These are phyloP conservation scores for Pecten maximus DNA, from an alignment of 2,888 invertebrate genomes.

Conservation along the genomic window DNA sequence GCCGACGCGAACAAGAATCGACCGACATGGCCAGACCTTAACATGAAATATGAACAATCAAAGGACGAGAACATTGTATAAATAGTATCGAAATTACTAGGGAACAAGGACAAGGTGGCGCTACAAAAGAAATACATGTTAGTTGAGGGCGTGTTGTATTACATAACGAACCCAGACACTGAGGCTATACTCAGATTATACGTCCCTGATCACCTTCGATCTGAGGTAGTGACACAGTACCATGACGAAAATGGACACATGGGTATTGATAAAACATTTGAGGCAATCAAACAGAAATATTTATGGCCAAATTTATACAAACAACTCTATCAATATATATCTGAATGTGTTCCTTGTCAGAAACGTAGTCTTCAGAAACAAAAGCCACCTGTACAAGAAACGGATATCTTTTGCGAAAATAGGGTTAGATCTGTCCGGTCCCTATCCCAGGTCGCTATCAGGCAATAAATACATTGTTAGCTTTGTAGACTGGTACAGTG, in stretches of 20 bases:
- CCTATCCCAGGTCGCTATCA: too few relatives aligned
- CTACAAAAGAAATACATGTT: conserved; percentile 17
- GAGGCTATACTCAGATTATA: conserved; percentile 18
- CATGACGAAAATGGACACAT: conserved; percentile 43
- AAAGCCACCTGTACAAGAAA: conserved; percentile 1
- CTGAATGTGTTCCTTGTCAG: not conserved
- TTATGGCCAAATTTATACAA: conserved; percentile 38
- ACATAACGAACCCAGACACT: conserved; percentile 33
- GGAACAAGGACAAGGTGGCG: too few relatives aligned
- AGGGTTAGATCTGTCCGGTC: too few relatives aligned
- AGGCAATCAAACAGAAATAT: not conserved
- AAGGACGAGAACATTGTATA: not conserved
- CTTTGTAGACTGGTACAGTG: too few relatives aligned
- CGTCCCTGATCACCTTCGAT: not conserved
- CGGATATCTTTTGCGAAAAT: conserved; percentile 15
- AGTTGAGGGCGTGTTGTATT: conserved; percentile 14
- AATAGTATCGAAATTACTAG: not conserved
- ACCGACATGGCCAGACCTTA: not conserved
- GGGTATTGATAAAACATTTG: too few relatives aligned
- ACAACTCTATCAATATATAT: conserved; percentile 39
- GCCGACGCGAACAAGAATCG: not conserved
- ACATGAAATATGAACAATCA: conserved; percentile 14
- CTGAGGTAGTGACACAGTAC: not conserved
- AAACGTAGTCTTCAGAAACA: not conserved
- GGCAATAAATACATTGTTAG: too few relatives aligned